Evolutionary conservation across 2,797 vertebrate genomes (phyloP), one percentile per base, ranked within the genome.

Genomic region (Dallia pectoralis): DNA sequence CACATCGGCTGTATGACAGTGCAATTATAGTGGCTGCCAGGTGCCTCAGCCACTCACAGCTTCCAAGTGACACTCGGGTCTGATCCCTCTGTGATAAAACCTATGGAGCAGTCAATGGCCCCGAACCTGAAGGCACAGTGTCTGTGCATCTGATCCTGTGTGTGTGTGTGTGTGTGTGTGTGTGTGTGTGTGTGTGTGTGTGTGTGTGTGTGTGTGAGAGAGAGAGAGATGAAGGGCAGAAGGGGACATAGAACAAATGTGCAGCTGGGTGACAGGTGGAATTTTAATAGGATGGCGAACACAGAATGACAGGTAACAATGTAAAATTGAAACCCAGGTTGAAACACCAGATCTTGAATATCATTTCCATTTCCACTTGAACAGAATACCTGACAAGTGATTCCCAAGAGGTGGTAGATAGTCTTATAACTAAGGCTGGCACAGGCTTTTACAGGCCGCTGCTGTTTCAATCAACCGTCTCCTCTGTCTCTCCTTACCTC

Each of bases 1-100:
- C n/a, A 48, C 66, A 75, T 71, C 61, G 62, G 74, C 74, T 44
- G 27, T 40, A 64, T 79, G 74, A 73, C 75, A 72, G 62, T 25
- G 67, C 67, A 72, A 67, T 69, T 75, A 69, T 22, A 79, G 67
- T 30, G 19, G 59, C 74, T 62, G 70, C 59, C 70, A 65, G 36
- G 51, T 25, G 66, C 30, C 69, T 49, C 61, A 61, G 66, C 19
- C 29, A 63, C 70, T 30, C n/a, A 40, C 36, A 62, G 49, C 49
- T 63, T 79, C 67, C 64, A 61, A 75, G 59, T 74, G 67, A 6
- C 47, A 22, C 65, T 53, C 40, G 62, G 33, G 22, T 64, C 29
- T n/a, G 64, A 71, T 71, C 66, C 62, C 53, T 7, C 69, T 56
- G 11, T 29, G 74, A 76, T 56, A 71, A 75, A 53, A 65, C 69